phyloP scores from a whole-genome alignment of 2,888 invertebrate species.

The Meteorus colon region DNA sequence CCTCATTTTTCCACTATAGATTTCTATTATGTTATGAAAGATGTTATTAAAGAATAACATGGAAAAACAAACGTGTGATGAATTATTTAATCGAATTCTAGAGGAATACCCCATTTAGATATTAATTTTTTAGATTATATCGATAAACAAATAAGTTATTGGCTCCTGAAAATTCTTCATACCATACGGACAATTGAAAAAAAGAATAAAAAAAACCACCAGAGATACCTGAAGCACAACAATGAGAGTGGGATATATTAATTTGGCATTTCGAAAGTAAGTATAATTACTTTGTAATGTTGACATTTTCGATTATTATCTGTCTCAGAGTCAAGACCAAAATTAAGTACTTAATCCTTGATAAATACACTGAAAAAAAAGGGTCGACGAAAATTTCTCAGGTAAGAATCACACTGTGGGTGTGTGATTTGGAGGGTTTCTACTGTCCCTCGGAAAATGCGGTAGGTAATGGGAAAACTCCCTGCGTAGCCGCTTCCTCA shows the following conservation, averaged over 20 bases:
- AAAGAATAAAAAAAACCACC: neutral
- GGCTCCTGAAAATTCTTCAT: no score
- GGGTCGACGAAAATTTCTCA: no score
- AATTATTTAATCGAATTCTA: neutral
- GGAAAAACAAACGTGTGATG: neutral
- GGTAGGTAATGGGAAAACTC: no score
- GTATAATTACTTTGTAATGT: neutral
- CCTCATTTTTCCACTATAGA: neutral
- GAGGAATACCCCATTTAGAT: neutral
- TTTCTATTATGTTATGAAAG: neutral
- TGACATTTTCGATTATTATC: neutral
- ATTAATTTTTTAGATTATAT: neutral
- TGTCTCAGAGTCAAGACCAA: no score
- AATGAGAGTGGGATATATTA: neutral
- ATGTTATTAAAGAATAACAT: neutral
- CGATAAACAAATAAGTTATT: no score
- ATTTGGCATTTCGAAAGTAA: neutral
- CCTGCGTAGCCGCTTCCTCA: no score
- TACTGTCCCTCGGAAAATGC: no score
- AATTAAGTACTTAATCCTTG: no score
- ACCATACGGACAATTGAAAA: no score
- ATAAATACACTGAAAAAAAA: no score
- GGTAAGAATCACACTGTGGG: no score
- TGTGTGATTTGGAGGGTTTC: no score
- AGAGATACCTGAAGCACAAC: neutral